phyloP scores from a whole-genome alignment of 2,797 vertebrate species.

The Lithobates sylvaticus region DNA sequence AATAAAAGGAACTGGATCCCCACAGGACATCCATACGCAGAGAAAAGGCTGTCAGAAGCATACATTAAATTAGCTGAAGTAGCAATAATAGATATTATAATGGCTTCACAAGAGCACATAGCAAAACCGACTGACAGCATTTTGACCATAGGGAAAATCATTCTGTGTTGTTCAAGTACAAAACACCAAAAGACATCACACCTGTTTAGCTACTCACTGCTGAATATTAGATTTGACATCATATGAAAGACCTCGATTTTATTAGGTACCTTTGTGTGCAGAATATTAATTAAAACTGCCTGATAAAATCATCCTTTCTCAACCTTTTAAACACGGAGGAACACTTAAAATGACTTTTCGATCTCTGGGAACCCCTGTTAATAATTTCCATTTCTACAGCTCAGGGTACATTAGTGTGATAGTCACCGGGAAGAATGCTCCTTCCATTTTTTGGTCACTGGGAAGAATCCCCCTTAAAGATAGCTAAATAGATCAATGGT shows the following conservation, averaged over 20 bases:
- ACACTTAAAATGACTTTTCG: no score
- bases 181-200: constrained; percentile 6
- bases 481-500: no score
- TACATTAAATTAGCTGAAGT: constrained; percentile 17
- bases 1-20: background rate
- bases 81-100: constrained; percentile 22
- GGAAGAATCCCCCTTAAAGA: no score
- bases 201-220: background rate
- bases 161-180: background rate
- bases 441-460: no score
- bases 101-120: background rate
- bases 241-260: background rate
- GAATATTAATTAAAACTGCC: no score
- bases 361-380: no score
- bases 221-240: constrained; percentile 15
- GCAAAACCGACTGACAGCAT: background rate
- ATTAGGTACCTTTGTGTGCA: background rate
- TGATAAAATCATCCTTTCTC: no score
- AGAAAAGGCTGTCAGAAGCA: constrained; percentile 10
- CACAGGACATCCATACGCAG: background rate
- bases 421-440: no score
- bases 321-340: no score
- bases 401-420: no score
- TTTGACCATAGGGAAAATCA: background rate
- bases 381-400: no score